These are phyloP conservation scores for Crotalus horridus DNA, from an alignment of 2,113 vertebrate genomes.

Conservation along the genomic window DNA sequence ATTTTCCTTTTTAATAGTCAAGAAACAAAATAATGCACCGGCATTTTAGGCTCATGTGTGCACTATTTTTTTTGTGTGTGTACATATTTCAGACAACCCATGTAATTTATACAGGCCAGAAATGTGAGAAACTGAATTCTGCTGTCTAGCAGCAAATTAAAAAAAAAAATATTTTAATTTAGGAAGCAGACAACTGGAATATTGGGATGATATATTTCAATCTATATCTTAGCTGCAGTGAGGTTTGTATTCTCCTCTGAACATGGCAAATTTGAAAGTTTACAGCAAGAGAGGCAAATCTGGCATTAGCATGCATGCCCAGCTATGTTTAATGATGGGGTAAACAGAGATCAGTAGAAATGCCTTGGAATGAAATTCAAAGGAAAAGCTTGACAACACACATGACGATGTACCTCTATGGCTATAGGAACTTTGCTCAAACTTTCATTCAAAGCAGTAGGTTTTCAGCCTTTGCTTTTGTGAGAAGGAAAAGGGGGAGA, in stretches of 20 bases:
- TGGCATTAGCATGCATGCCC: neutral
- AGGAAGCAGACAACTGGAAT: neutral
- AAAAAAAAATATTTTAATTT: neutral
- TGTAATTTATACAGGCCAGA: neutral
- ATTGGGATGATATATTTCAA: neutral
- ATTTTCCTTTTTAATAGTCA: too few relatives aligned
- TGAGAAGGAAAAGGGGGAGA: constrained; percentile 20
- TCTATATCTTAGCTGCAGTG: neutral
- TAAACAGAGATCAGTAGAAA: constrained; percentile 11
- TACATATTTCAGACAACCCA: neutral
- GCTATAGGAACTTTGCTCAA: constrained; percentile 41
- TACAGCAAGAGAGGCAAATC: neutral
- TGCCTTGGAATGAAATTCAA: constrained; percentile 20
- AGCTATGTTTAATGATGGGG: constrained; percentile 11
- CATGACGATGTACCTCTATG: neutral
- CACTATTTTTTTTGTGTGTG: neutral
- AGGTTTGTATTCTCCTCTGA: neutral
- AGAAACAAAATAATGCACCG: neutral
- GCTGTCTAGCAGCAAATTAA: neutral
- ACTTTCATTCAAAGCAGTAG: constrained; percentile 40
- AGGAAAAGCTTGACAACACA: neutral
- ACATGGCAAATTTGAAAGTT: neutral
- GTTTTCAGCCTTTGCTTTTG: constrained; percentile 49
- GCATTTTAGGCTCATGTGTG: neutral
- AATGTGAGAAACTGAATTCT: neutral